A percentile compares a stretch with the other conserved stretches of the same genome.
These are phyloP conservation scores for Hetaerina titia DNA, from an alignment of 2,888 invertebrate species.

Conservation along the genomic window DNA sequence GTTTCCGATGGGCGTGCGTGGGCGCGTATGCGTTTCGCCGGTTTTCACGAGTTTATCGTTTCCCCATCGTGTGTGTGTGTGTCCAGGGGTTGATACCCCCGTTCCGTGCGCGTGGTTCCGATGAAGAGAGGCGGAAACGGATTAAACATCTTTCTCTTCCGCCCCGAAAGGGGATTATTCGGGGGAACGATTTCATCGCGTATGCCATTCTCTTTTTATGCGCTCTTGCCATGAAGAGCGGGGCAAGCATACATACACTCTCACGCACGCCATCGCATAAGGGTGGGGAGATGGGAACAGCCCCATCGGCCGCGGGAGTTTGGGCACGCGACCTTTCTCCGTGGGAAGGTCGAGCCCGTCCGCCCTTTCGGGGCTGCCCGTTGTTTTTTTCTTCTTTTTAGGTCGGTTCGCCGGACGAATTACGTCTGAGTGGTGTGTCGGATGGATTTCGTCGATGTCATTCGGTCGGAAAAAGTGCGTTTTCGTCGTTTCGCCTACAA, in stretches of 20 bases:
- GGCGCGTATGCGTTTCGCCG: background rate
- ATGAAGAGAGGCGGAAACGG: background rate
- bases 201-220: background rate
- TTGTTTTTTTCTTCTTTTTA: background rate
- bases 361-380: background rate
- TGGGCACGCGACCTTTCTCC: slow-evolving; percentile 7
- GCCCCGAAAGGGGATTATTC: background rate
- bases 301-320: background rate
- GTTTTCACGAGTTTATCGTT: background rate
- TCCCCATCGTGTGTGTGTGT: background rate
- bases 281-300: no score
- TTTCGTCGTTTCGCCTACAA: background rate
- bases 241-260: background rate
- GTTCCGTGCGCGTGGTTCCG: background rate
- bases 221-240: background rate
- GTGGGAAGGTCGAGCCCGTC: slow-evolving; percentile 26
- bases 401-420: slow-evolving; percentile 12
- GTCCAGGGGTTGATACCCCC: no score
- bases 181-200: background rate
- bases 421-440: background rate
- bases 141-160: background rate
- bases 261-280: no score
- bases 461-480: background rate
- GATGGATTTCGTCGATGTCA: background rate
- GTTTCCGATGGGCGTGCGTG: background rate